A percentile compares a stretch with the other conserved stretches of the same genome.
phyloP scores from a whole-genome alignment of 2,888 invertebrate species.

The Campoletis raptor region DNA sequence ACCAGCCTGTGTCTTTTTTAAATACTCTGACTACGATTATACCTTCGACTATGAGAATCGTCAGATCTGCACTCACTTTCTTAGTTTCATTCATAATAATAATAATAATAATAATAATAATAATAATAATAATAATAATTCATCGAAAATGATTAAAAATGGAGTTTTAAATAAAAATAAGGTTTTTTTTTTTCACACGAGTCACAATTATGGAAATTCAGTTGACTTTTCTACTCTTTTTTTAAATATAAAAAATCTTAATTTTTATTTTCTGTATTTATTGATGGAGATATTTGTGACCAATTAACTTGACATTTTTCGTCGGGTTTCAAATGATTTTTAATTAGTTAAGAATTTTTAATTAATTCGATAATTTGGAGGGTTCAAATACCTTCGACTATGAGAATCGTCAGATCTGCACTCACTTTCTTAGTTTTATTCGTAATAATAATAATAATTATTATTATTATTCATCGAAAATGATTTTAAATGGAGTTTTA shows the following conservation, averaged over 20 bases:
- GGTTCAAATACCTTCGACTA: neutral
- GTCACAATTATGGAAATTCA: neutral
- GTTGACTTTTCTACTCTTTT: neutral
- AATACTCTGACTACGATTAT: neutral
- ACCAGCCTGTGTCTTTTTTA: neutral
- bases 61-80: slow-evolving; percentile 16
- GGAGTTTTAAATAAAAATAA: neutral
- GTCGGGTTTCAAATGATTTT: too few species aligned
- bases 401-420: slow-evolving; percentile 7
- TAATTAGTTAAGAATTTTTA: too few species aligned
- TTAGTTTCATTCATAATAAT: slow-evolving; percentile 14
- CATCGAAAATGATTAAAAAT: neutral
- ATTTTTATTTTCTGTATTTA: neutral
- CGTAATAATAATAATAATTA: neutral
- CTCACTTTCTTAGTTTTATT: slow-evolving; percentile 23
- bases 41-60: neutral
- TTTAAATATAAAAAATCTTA: neutral
- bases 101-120: neutral
- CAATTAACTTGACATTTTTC: neutral
- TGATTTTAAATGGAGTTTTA: neutral
- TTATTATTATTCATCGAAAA: neutral
- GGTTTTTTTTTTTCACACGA: neutral
- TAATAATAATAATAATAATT: neutral
- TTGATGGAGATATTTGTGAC: neutral
- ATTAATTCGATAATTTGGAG: neutral